Evolutionary conservation across 2,888 invertebrate species (phyloP), one percentile per base, ranked within the genome.

Genomic region (Ophioninae sp.): DNA sequence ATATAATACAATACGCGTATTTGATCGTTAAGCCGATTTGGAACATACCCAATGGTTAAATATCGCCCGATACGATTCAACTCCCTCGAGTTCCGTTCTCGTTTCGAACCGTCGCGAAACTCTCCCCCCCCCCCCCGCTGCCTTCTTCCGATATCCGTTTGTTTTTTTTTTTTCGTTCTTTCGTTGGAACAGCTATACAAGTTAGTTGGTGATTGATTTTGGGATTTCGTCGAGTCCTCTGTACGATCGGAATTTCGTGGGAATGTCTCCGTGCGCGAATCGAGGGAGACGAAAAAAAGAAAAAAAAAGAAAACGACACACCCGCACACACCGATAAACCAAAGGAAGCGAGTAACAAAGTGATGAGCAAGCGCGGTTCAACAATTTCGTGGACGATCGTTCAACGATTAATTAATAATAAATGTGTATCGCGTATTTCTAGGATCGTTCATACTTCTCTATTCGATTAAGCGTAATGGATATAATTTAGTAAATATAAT

Each of bases 381-480:
- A 72, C 50, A 59, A 68, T 23, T 44, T 68, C 68, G 68, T 68
- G 68, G 68, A 57, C n/a, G 37, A 72, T 39, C n/a, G 30, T 13
- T 6, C 17, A 39, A 72, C 72, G 68, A 77, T 77, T 61, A 61
- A 68, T 69, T 77, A 61, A 17, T 50, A 41, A 69, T 77, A 20
- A 41, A 2, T 68, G 37, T 39, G 8, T 0, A 39, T 21, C 30
- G 10, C 17, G 10, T 30, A n/a, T 8, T 23, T 17, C 44, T 50
- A 69, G 8, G 59, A 57, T 59, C 59, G 59, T 62, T 73, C 61
- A 65, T 65, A 67, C 57, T 77, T 80, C 44, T 57, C 64, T 68
- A 77, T 77, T 80, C 72, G 70, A 80, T 80, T 80, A 81, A 83
- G 83, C 83, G 81, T 83, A 83, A 69, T 62, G 69, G 65, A 70